Percentiles rank a stretch among this genome's conserved stretches.
Evolutionary conservation across 1,140 invertebrate species (phyloP).

Genomic region (Carcinoscorpius rotundicauda): DNA sequence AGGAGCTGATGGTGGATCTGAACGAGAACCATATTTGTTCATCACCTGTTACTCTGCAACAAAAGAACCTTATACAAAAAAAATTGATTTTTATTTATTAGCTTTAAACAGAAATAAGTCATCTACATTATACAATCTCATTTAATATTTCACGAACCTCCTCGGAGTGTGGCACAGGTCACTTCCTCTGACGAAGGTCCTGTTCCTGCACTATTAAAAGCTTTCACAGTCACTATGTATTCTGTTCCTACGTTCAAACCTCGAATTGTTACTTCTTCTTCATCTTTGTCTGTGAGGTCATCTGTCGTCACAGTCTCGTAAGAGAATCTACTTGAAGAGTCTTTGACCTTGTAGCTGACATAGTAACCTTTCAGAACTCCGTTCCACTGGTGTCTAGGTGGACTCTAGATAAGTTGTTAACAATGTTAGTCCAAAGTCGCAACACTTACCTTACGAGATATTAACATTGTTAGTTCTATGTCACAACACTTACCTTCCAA

Average conservation of each 20-base stretch:
- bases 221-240: slow-evolving; percentile 25
- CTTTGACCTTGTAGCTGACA: slow-evolving; percentile 21
- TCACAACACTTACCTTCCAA: slow-evolving; percentile 19
- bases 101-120: too few relatives aligned
- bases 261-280: slow-evolving; percentile 24
- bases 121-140: too few relatives aligned
- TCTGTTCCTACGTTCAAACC: slow-evolving; percentile 23
- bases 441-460: too few relatives aligned
- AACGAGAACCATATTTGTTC: too few relatives aligned
- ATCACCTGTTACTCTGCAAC: too few relatives aligned
- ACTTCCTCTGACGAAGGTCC: slow-evolving; percentile 25
- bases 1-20: too few relatives aligned
- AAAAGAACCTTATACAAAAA: too few relatives aligned
- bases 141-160: slow-evolving; percentile 5
- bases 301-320: slow-evolving; percentile 14
- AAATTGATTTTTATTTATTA: too few relatives aligned
- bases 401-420: slow-evolving; percentile 39
- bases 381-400: slow-evolving; percentile 77
- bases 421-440: too few relatives aligned
- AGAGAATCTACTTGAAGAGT: slow-evolving; percentile 14
- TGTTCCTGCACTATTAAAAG: slow-evolving; percentile 24
- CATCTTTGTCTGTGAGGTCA: slow-evolving; percentile 8
- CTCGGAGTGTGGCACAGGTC: slow-evolving; percentile 21
- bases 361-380: slow-evolving; percentile 76
- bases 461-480: background rate